Percentiles rank a stretch among this genome's conserved stretches.
These are phyloP conservation scores for Urocynchramus pylzowi DNA, from an alignment of 2,113 vertebrate genomes.

Conservation along the genomic window DNA sequence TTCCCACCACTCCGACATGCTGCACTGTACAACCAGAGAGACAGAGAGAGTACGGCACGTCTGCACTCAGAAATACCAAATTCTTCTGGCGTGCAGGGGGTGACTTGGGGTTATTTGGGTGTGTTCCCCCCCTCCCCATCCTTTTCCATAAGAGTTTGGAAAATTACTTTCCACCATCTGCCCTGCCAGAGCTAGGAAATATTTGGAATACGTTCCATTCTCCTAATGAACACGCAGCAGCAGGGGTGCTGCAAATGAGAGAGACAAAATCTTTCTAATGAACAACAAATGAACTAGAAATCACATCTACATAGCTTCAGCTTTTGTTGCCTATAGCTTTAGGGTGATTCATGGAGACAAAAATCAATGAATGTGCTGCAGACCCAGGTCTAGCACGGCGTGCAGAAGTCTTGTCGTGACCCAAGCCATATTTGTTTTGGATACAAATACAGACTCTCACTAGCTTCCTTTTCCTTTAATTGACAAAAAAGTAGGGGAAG, in stretches of 20 bases:
- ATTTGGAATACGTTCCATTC: conserved; percentile 69
- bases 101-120: conserved; percentile 6
- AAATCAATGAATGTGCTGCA: conserved; percentile 41
- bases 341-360: conserved; percentile 56
- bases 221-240: conserved; percentile 48
- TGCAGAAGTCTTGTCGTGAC: conserved; percentile 25
- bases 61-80: not conserved
- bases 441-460: conserved; percentile 41
- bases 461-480: conserved; percentile 44
- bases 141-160: conserved; percentile 55
- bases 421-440: conserved; percentile 59
- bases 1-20: conserved; percentile 29
- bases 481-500: not conserved
- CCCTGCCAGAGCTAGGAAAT: conserved; percentile 53
- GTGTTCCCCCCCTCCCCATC: not conserved
- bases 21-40: conserved; percentile 9
- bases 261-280: conserved; percentile 69
- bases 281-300: conserved; percentile 68
- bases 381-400: not conserved
- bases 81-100: not conserved
- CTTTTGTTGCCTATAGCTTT: conserved; percentile 63
- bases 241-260: conserved; percentile 44
- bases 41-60: not conserved
- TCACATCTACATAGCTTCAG: conserved; percentile 53
- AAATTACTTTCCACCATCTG: conserved; percentile 68